These are phyloP conservation scores for Anarrhichthys ocellatus DNA, from an alignment of 2,113 vertebrate species.

Conservation along the genomic window DNA sequence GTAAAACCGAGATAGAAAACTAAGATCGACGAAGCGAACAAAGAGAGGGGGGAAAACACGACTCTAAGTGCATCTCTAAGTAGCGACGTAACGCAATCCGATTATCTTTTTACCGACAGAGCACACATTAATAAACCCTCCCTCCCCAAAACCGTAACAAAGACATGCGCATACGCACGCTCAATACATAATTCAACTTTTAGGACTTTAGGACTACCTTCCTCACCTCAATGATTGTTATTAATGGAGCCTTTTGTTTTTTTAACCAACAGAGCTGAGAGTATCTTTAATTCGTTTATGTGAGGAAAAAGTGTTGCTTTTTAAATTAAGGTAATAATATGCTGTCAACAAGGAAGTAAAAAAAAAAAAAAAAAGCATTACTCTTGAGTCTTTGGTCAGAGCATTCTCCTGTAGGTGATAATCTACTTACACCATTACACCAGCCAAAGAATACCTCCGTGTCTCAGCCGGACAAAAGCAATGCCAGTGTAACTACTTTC, in stretches of 20 bases:
- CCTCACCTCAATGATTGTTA: neutral
- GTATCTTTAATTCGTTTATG: neutral
- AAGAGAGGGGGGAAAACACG: constrained; percentile 25
- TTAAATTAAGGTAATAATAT: neutral
- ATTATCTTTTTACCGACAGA: constrained; percentile 69
- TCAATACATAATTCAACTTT: constrained; percentile 54
- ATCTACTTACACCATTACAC: constrained; percentile 56
- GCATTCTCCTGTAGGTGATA: constrained; percentile 42
- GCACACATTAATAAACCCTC: constrained; percentile 74
- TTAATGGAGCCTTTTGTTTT: neutral
- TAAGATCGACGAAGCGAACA: constrained; percentile 35
- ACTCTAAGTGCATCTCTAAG: constrained; percentile 70
- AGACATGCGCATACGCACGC: constrained; percentile 1
- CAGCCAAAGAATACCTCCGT: constrained; percentile 40
- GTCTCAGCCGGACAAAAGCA: constrained; percentile 45
- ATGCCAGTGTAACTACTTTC: constrained; percentile 36
- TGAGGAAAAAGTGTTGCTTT: neutral
- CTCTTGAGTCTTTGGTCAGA: constrained; percentile 24
- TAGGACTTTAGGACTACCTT: constrained; percentile 1
- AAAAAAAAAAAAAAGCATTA: constrained; percentile 23
- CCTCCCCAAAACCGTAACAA: constrained; percentile 3
- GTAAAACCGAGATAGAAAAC: constrained; percentile 17
- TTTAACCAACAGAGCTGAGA: neutral
- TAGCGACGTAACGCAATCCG: constrained; percentile 65
- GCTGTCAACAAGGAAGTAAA: constrained; percentile 12